Percentiles rank a stretch among this genome's conserved stretches.
phyloP scores from a whole-genome alignment of 2,113 vertebrate genomes.

The Notiomystis cincta region DNA sequence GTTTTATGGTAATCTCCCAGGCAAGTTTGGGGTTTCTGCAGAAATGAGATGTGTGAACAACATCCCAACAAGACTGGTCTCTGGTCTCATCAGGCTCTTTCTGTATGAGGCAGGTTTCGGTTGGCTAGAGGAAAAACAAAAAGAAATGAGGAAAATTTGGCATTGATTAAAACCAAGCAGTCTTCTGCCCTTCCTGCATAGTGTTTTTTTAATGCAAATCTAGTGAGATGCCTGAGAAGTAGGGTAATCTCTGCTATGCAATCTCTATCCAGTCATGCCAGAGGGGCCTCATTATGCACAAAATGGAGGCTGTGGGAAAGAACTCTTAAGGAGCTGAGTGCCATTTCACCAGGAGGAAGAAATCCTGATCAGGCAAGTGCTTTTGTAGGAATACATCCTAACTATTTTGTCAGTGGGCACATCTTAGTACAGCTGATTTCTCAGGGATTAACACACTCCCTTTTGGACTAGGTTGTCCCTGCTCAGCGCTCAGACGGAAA shows the following conservation, averaged over 20 bases:
- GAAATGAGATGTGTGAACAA: not conserved
- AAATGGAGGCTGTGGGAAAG: not conserved
- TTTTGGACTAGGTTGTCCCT: conserved; percentile 10
- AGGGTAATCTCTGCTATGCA: not conserved
- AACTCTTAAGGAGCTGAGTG: not conserved
- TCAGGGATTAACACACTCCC: not conserved
- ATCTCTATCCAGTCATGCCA: not conserved
- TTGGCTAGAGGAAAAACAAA: not conserved
- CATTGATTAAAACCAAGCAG: not conserved
- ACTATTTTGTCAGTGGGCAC: not conserved
- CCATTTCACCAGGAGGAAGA: not conserved
- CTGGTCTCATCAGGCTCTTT: not conserved
- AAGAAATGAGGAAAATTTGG: not conserved
- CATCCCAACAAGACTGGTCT: not conserved
- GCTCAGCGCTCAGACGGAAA: not conserved
- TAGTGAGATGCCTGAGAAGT: not conserved
- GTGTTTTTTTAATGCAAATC: not conserved
- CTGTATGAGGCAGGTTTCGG: not conserved
- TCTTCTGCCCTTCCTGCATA: not conserved
- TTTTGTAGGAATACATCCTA: not conserved
- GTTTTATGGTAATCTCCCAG: conserved; percentile 71
- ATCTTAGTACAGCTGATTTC: not conserved
- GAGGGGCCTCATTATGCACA: not conserved
- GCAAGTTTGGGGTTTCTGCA: conserved; percentile 44
- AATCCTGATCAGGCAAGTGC: not conserved